Conservation (phyloP, 2,797 vertebrate species). For the Glyptemys insculpta region DNA sequence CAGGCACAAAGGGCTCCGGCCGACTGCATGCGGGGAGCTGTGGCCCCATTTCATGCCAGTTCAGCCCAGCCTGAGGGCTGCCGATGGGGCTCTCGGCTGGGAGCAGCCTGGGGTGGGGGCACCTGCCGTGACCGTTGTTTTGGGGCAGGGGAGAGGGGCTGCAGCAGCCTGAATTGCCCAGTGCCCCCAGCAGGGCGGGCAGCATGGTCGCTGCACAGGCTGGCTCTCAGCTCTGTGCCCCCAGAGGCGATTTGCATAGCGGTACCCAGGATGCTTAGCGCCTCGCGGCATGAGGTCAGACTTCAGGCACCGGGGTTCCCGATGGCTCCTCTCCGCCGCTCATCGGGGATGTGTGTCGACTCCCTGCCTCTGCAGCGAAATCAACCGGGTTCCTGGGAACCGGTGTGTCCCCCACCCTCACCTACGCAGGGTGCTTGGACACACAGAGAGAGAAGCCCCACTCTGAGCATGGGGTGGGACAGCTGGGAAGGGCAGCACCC, state of each 20-base stretch:
- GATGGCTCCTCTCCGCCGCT: neutral
- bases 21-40: neutral
- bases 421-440: too few relatives aligned
- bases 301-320: too few relatives aligned
- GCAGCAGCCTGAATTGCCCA: neutral
- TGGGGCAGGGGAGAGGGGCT: too few relatives aligned
- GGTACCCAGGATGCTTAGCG: neutral
- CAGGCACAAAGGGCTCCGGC: neutral
- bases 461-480: too few relatives aligned
- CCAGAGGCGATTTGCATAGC: neutral
- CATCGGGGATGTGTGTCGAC: fast-evolving
- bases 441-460: too few relatives aligned
- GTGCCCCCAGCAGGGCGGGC: neutral
- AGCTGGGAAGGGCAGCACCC: too few relatives aligned
- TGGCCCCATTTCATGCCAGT: neutral
- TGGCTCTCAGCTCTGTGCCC: too few relatives aligned
- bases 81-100: neutral
- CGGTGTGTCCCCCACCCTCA: too few relatives aligned
- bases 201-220: too few relatives aligned
- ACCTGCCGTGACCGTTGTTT: too few relatives aligned
- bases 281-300: neutral
- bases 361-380: too few relatives aligned
- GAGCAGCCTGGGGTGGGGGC: neutral
- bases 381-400: too few relatives aligned
- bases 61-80: neutral